Evolutionary conservation across 2,113 vertebrate species (phyloP), one percentile per base, ranked within the genome.

Genomic region (Myodes glareolus): DNA sequence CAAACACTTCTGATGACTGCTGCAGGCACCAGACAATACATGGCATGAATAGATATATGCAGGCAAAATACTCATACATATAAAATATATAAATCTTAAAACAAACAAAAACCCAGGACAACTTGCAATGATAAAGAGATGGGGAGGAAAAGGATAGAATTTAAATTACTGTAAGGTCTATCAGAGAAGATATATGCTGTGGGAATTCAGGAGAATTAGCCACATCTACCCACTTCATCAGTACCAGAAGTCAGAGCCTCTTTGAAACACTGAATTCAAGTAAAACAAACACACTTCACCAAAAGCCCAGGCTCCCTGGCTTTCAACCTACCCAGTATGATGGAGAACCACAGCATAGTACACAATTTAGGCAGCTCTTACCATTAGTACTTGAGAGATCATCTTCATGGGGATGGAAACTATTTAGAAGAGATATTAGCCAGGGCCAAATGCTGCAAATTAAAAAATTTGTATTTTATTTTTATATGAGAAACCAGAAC

Each of bases 381-480:
- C 99, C 99, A 97, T 99, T 99, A 87, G 98, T 98, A 92, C 93
- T 98, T 65, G 99, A 99, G 21, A 99, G 98, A 96, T 99, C 99
- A 72, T 99, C 99, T 91, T 99, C 99, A 93, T 99, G 99, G 78
- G 99, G 99, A 96, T 99, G 99, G 98, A 99, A 99, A 97, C 99
- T 99, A 98, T 99, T 99, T 73, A 99, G 99, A 97, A 99, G 99
- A 93, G 99, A 99, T 95, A 99, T 99, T 85, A 99, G 98, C 99
- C 99, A 99, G 33, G 99, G 99, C 99, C 99, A 99, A 98, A 99
- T 98, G 90, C 99, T 99, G 96, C 82, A 97, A 98, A 97, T 91
- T 67, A 98, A 96, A 96, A 98, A 80, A 72, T 90, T 97, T 50
- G 96, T 8, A 92, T 47, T 88, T 92, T 68, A 93, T 50, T 95